Percentiles rank a stretch among this genome's conserved stretches.
Evolutionary conservation across 2,888 invertebrate genomes (phyloP).

Genomic region (Mythimna loreyi): DNA sequence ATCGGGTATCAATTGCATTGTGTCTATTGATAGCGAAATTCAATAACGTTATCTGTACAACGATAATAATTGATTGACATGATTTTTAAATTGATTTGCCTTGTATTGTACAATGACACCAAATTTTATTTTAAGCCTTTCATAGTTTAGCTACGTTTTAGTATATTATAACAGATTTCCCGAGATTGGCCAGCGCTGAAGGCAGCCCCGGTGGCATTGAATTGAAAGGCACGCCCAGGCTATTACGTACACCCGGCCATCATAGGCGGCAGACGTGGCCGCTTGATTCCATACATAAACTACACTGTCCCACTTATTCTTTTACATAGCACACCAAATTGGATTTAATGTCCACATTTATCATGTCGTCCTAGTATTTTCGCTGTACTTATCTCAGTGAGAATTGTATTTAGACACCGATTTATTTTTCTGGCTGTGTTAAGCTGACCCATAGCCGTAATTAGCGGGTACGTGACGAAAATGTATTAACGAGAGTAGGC

Average conservation of each 20-base stretch:
- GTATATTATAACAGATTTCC: conserved; percentile 18
- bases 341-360: conserved; percentile 56
- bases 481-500: conserved; percentile 37
- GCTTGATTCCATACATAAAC: conserved; percentile 53
- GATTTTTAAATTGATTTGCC: conserved; percentile 46
- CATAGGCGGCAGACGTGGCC: conserved; percentile 46
- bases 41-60: conserved; percentile 35
- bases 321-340: conserved; percentile 45
- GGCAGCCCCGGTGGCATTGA: conserved; percentile 44
- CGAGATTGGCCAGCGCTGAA: conserved; percentile 23
- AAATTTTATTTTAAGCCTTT: not conserved
- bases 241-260: conserved; percentile 55
- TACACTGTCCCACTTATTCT: conserved; percentile 54
- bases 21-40: conserved; percentile 37
- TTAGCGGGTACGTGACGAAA: conserved; percentile 49
- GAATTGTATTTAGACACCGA: conserved; percentile 15
- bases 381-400: conserved; percentile 23
- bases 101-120: conserved; percentile 4
- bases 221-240: conserved; percentile 56
- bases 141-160: conserved; percentile 2
- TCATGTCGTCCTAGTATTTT: conserved; percentile 45
- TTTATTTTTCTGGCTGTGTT: conserved; percentile 37
- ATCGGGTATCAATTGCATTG: conserved; percentile 30
- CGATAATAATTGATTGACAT: conserved; percentile 43
- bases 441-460: conserved; percentile 22